Percentiles rank a stretch among this genome's conserved stretches.
Conservation (phyloP, 2,113 vertebrate genomes). For the Antidorcas marsupialis region DNA sequence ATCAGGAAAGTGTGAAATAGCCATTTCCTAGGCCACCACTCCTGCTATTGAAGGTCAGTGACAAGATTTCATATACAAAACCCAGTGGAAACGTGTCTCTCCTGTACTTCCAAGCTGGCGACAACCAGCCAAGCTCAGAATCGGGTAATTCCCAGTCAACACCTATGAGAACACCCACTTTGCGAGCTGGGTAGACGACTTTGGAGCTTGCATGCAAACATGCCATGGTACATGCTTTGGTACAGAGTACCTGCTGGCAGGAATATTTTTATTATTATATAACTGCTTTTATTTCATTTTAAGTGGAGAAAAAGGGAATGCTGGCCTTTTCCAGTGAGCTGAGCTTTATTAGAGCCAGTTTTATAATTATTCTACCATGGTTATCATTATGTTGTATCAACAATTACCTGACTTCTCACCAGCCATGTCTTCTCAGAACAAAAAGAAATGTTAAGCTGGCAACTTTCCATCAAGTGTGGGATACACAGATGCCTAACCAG, state of each 20-base stretch:
- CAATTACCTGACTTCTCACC: not conserved
- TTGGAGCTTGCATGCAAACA: not conserved
- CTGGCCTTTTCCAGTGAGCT: not conserved
- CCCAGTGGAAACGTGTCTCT: not conserved
- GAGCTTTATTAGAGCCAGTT: slow-evolving; percentile 1
- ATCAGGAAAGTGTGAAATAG: not conserved
- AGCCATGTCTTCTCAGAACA: not conserved
- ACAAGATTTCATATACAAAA: slow-evolving; percentile 11
- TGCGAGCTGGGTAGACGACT: not conserved
- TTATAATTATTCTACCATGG: not conserved
- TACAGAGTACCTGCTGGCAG: not conserved
- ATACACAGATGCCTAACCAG: slow-evolving; percentile 5
- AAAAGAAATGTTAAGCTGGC: slow-evolving; percentile 3
- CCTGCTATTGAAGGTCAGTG: not conserved
- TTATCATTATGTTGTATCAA: not conserved
- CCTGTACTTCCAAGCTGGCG: not conserved
- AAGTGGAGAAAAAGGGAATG: not conserved
- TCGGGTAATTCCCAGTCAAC: not conserved
- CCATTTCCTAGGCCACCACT: not conserved
- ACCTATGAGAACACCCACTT: not conserved
- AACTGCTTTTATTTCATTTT: slow-evolving; percentile 45
- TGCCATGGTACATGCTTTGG: not conserved
- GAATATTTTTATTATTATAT: not conserved
- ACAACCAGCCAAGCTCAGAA: not conserved
- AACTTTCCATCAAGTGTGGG: slow-evolving; percentile 32